Evolutionary conservation across 1,140 invertebrate species (phyloP).

Genomic region (Drosophila parvula): DNA sequence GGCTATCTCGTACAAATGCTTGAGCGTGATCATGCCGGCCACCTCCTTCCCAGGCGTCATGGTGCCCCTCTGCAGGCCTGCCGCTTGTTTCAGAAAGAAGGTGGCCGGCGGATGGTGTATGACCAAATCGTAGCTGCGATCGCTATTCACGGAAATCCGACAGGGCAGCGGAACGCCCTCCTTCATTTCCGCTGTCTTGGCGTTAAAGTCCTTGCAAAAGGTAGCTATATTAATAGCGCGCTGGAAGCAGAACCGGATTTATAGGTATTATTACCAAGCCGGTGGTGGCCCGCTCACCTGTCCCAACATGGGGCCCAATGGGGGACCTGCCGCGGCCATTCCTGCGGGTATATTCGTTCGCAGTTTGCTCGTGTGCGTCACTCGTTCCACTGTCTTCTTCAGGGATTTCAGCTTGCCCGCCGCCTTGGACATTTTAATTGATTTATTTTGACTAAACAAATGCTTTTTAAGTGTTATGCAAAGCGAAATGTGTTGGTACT

Average conservation of each 20-base stretch:
- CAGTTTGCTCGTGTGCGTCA: conserved; percentile 90
- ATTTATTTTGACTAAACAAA: conserved; percentile 24
- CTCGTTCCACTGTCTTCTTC: conserved; percentile 89
- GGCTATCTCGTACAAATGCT: conserved; percentile 99
- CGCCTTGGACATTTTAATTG: conserved; percentile 89
- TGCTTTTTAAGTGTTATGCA: conserved; percentile 60
- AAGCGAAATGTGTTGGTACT: conserved; percentile 38
- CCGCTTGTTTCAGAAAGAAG: conserved; percentile 97
- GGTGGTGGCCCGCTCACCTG: conserved; percentile 87
- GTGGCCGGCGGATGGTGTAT: conserved; percentile 94
- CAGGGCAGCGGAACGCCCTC: conserved; percentile 95
- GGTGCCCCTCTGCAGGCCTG: conserved; percentile 93
- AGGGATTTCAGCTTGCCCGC: conserved; percentile 87
- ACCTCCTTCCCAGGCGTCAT: conserved; percentile 92
- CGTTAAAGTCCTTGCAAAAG: conserved; percentile 99
- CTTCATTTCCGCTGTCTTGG: conserved; percentile 95
- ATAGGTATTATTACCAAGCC: background rate
- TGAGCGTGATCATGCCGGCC: conserved; percentile 95
- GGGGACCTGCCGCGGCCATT: conserved; percentile 93
- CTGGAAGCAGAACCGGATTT: conserved; percentile 84
- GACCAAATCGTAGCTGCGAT: conserved; percentile 92
- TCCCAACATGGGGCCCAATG: conserved; percentile 95
- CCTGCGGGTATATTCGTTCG: conserved; percentile 93
- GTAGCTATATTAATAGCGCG: conserved; percentile 97
- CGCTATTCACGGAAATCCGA: conserved; percentile 92